Percentiles rank a stretch among this genome's conserved stretches.
phyloP scores from a whole-genome alignment of 2,113 vertebrate species.

The Acanthochromis polyacanthus region DNA sequence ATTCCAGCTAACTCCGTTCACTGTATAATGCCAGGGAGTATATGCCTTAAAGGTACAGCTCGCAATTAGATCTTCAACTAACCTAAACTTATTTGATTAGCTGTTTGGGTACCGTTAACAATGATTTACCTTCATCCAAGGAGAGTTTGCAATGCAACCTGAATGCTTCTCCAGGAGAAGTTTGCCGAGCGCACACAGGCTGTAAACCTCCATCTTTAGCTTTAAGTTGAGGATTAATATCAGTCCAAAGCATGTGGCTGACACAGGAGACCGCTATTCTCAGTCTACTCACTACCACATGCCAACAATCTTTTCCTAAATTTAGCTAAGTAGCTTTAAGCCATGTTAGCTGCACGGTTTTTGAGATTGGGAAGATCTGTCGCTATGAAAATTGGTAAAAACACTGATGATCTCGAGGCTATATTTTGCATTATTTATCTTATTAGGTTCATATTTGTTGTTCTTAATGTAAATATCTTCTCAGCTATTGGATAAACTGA shows the following conservation, averaged over 20 bases:
- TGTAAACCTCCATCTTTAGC: background rate
- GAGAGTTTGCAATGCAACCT: constrained; percentile 22
- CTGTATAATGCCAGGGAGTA: constrained; percentile 20
- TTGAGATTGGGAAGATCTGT: too few species aligned
- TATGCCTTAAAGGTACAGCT: constrained; percentile 53
- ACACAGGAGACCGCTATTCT: background rate
- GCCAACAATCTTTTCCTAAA: background rate
- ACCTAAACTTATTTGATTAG: constrained; percentile 65
- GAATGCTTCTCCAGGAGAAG: constrained; percentile 1
- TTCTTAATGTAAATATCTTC: too few species aligned
- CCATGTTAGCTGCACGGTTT: background rate
- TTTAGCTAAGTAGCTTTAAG: background rate
- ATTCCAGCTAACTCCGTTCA: constrained; percentile 49
- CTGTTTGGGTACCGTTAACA: constrained; percentile 48
- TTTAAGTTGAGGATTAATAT: background rate
- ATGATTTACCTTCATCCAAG: constrained; percentile 46
- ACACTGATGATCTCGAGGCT: too few species aligned
- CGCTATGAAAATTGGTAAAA: too few species aligned
- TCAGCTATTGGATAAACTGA: too few species aligned
- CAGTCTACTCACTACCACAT: background rate
- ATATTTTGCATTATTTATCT: too few species aligned
- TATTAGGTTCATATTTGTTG: too few species aligned
- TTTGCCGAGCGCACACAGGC: background rate
- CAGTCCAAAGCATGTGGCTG: too few species aligned
- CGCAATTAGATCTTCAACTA: constrained; percentile 61